Base-by-base conservation (phyloP, 2,888 invertebrate genomes). In the Deroplatys truncata region DNA sequence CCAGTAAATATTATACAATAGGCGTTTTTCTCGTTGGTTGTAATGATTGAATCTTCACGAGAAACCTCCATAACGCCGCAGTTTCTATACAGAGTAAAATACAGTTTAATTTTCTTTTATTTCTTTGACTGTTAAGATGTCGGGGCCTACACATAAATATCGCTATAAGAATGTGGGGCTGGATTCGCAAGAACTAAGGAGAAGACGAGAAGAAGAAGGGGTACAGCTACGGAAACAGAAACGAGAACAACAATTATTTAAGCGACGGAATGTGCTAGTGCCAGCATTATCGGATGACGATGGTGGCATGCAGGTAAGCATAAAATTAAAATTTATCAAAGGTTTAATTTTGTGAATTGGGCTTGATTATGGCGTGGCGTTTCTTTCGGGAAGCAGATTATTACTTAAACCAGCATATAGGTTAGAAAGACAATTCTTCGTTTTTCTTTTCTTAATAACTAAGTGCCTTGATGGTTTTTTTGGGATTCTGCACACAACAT, bases 191-290 rank as follows among this genome's bases (percentile, higher is more conserved):
- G 99, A 99, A 94, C 94, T 99, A 92, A 95, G 99, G 87, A 96
- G 99, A 88, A 95, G 99, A 84, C 95, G 99, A 84, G 99, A 99
- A 93, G 99, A 99, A 92, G 99, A 99, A 93, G 99, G 99, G 43
- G 97, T 99, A 49, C 99, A 99, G 93, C 94, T 99, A 87, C 94
- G 99, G 88, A 99, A 99, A 95, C 98, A 98, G 92, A 99, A 99
- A 94, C 94, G 99, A 91, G 99, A 99, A 93, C 98, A 98, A 93
- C 99, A 99, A 93, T 94, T 99, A 82, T 98, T 97, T 91, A 99
- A 99, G 94, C 95, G 98, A 90, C 95, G 99, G 92, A 98, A 99
- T 96, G 98, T 98, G 7, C 93, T 93, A 84, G 91, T 94, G 82
- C 93, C 94, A 84, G 92, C 93, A 9, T 92, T 93, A 4, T 91